Evolutionary conservation across 2,113 vertebrate species (phyloP), one percentile per base, ranked within the genome.

Genomic region (Pluvialis apricaria): DNA sequence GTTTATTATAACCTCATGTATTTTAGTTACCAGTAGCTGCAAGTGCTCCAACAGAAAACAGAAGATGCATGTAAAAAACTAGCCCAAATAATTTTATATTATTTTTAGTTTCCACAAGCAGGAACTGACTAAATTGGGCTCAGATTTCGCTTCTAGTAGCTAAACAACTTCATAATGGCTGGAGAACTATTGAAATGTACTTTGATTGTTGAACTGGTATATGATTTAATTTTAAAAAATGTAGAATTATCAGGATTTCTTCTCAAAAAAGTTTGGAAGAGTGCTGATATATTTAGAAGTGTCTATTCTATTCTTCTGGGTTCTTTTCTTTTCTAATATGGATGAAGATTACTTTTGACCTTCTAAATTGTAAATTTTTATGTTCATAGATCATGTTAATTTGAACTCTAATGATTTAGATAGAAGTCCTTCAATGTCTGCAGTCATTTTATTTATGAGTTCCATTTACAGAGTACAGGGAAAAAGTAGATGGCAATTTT

Each of bases 41-140:
- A 54, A 90, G 45, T 31, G 34, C n/a, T 75, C 18, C 75, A 64
- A 47, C 12, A 88, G 34, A 87, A 84, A 91, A 38, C 4, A 65
- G 58, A 82, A 90, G 38, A 82, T 45, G 47, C 15, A 61, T 58
- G 55, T 40, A 81, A 73, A 94, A 85, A 71, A 62, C 5, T 15
- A 93, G 20, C 61, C 6, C 34, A 60, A 92, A 75, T 13, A 61
- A 55, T 66, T 90, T 91, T 71, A 8, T 32, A 57, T 70, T 93
- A 49, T 87, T 82, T 93, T 96, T 84, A 81, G 77, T 90, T 69
- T 93, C 19, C 31, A 70, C 87, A 92, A 94, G 80, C 25, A 83
- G 54, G n/a, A 88, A 52, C 36, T 85, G n/a, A 32, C 64, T 90
- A 64, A 94, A 95, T 91, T 84, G 81, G 45, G 47, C 85, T 73